Conservation (phyloP, 2,797 vertebrate species). For the Oryzias dopingdopingensis region DNA sequence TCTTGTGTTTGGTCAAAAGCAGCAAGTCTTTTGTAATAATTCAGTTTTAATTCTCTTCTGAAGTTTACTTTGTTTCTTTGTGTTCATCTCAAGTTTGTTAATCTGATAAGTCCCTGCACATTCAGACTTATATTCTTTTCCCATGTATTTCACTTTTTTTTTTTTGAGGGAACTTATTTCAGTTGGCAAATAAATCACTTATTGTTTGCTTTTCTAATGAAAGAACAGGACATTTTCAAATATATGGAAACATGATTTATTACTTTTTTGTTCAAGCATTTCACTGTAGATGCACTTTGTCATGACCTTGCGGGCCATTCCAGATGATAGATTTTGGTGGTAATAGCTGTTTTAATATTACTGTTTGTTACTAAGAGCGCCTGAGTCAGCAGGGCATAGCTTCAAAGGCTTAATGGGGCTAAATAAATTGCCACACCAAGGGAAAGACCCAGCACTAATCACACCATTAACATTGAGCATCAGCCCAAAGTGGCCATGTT, state of each 20-base stretch:
- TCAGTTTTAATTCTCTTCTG: too few relatives aligned
- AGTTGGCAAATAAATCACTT: not conserved
- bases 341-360: constrained; percentile 75
- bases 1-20: too few relatives aligned
- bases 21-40: too few relatives aligned
- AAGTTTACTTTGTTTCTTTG: too few relatives aligned
- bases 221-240: constrained; percentile 8
- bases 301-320: constrained; percentile 64
- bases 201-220: not conserved
- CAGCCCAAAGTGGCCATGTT: constrained; percentile 64
- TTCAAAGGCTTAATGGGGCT: constrained; percentile 72
- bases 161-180: not conserved
- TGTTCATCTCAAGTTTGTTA: too few relatives aligned
- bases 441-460: constrained; percentile 72
- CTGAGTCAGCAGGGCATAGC: constrained; percentile 76
- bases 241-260: constrained; percentile 48
- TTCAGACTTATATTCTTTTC: too few relatives aligned
- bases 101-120: too few relatives aligned
- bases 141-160: not conserved
- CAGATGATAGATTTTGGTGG: constrained; percentile 66
- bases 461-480: constrained; percentile 75
- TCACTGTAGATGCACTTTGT: constrained; percentile 50
- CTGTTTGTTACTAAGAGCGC: constrained; percentile 76
- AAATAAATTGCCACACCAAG: constrained; percentile 73
- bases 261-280: constrained; percentile 49